Conservation (phyloP, 37 sponge, comb jelly and placozoan genomes). For the Mnemiopsis leidyi region DNA sequence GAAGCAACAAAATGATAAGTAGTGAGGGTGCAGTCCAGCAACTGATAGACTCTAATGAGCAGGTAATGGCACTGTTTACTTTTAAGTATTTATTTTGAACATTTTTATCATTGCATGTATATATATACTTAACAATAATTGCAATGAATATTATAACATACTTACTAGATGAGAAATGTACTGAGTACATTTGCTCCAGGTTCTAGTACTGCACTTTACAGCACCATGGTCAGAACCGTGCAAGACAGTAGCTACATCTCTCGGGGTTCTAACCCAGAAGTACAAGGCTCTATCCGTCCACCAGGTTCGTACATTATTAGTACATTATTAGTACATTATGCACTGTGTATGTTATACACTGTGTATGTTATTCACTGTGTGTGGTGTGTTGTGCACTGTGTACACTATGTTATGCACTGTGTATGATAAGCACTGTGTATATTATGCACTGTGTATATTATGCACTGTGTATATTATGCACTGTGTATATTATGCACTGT, state of each 20-base stretch:
- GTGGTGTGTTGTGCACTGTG: neutral
- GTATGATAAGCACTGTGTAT: too few species aligned
- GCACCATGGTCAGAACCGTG: slow-evolving; percentile 86
- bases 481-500: too few species aligned
- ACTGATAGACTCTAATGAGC: neutral
- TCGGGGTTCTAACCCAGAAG: neutral
- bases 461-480: too few species aligned
- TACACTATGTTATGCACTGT: neutral
- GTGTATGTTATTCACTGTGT: neutral
- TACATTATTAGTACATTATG: neutral
- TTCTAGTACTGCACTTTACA: slow-evolving; percentile 86
- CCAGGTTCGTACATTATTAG: slow-evolving; percentile 24
- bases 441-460: too few species aligned
- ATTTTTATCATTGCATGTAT: too few species aligned
- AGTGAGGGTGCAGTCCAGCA: slow-evolving; percentile 41
- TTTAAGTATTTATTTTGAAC: too few species aligned
- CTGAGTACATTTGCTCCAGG: too few species aligned
- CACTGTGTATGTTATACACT: too few species aligned
- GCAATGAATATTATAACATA: too few species aligned
- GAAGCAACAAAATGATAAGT: neutral
- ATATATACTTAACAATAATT: too few species aligned
- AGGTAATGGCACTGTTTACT: slow-evolving; percentile 74
- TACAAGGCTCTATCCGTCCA: neutral
- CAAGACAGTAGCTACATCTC: slow-evolving; percentile 14
- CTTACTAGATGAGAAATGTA: too few species aligned